Evolutionary conservation across 2,113 vertebrate genomes (phyloP).

Genomic region (Fregata magnificens): DNA sequence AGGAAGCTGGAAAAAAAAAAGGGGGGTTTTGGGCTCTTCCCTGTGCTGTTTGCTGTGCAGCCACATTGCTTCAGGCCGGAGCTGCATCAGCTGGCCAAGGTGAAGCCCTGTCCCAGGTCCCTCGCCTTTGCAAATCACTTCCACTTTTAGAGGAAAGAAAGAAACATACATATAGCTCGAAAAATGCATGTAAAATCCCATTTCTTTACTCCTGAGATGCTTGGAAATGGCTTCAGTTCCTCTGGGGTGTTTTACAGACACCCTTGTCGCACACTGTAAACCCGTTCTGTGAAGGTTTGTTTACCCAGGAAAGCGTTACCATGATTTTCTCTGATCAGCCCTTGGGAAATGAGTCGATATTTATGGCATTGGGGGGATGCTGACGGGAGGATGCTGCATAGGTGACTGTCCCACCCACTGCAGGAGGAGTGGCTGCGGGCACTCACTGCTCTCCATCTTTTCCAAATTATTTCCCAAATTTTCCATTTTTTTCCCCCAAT

Average conservation of each 20-base stretch:
- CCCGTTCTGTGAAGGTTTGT: rapidly evolving
- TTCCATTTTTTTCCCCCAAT: rapidly evolving
- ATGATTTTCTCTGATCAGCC: background rate
- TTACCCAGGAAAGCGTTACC: rapidly evolving
- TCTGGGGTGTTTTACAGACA: rapidly evolving
- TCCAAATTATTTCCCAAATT: background rate
- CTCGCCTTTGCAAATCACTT: background rate
- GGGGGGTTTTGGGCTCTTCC: background rate
- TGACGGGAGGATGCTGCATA: rapidly evolving
- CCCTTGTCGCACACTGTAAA: rapidly evolving
- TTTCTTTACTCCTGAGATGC: background rate
- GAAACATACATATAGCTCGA: background rate
- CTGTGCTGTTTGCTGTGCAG: background rate
- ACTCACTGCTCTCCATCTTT: rapidly evolving
- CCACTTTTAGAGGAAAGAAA: background rate
- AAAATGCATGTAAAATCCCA: background rate
- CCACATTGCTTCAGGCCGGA: background rate
- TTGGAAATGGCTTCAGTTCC: background rate
- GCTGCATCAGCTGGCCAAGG: background rate
- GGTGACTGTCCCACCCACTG: rapidly evolving
- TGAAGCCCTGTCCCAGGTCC: background rate
- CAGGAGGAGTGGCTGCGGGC: background rate
- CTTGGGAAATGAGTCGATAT: rapidly evolving
- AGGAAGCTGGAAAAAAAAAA: background rate
- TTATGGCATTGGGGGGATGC: background rate